Conservation (phyloP, 2,888 invertebrate species). For the Athetis lepigone region DNA sequence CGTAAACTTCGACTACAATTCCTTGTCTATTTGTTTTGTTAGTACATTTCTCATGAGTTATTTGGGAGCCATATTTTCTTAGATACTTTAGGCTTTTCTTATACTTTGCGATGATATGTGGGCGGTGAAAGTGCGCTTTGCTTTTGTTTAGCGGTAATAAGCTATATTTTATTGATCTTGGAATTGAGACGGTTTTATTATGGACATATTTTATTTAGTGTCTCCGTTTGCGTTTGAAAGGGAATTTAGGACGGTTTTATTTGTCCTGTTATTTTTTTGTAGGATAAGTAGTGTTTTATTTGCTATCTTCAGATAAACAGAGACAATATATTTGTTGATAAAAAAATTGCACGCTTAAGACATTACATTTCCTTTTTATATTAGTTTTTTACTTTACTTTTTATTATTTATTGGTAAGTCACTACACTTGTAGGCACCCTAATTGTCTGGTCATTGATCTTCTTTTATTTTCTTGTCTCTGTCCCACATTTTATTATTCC, state of each 20-base stretch:
- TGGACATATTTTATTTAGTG: constrained; percentile 22
- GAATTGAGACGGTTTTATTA: constrained; percentile 25
- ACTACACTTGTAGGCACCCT: no score
- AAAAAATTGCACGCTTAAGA: no score
- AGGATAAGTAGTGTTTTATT: background rate
- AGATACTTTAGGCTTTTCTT: constrained; percentile 18
- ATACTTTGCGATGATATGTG: constrained; percentile 29
- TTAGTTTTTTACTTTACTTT: no score
- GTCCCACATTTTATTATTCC: no score
- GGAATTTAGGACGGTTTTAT: background rate
- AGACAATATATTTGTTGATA: no score
- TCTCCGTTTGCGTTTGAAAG: constrained; percentile 9
- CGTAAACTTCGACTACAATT: constrained; percentile 52
- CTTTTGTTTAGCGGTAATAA: constrained; percentile 31
- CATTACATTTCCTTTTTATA: no score
- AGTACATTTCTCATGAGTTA: constrained; percentile 27
- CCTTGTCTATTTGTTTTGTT: constrained; percentile 54
- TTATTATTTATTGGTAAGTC: no score
- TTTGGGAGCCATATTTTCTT: constrained; percentile 35
- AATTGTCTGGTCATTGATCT: no score
- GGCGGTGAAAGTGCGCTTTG: constrained; percentile 12
- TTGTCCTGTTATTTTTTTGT: background rate
- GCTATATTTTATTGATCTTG: background rate
- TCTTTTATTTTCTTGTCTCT: no score
- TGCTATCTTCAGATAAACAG: no score